Evolutionary conservation across 2,888 invertebrate species (phyloP).

Genomic region (Polyploca ridens): DNA sequence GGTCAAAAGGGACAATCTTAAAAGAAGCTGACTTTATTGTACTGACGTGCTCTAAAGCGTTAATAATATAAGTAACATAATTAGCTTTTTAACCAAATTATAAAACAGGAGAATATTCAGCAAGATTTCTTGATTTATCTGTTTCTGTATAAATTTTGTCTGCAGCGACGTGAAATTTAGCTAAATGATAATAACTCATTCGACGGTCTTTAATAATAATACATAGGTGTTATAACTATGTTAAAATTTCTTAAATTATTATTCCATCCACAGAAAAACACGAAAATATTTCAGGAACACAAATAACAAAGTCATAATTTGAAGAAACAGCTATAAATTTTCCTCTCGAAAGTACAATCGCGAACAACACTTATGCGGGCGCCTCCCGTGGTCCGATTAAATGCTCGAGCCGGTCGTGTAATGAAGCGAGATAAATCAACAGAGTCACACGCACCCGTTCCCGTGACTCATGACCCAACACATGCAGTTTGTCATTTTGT

Average conservation of each 20-base stretch:
- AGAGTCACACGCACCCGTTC: slow-evolving; percentile 66
- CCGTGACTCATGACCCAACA: slow-evolving; percentile 56
- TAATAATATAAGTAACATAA: not conserved
- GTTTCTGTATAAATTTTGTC: too few relatives aligned
- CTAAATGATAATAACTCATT: too few relatives aligned
- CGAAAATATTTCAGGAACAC: not conserved
- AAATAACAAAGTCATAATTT: slow-evolving; percentile 12
- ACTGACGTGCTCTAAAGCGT: slow-evolving; percentile 33
- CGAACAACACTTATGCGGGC: slow-evolving; percentile 53
- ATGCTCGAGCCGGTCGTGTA: slow-evolving; percentile 66
- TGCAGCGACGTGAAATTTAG: too few relatives aligned
- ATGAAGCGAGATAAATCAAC: slow-evolving; percentile 78
- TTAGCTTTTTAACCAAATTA: not conserved
- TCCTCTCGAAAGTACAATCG: slow-evolving; percentile 46
- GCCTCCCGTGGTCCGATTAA: slow-evolving; percentile 63
- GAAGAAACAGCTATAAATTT: slow-evolving; percentile 21
- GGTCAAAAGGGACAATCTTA: slow-evolving; percentile 61
- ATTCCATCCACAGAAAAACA: too few relatives aligned
- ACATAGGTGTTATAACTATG: too few relatives aligned
- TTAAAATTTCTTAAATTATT: too few relatives aligned
- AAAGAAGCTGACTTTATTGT: slow-evolving; percentile 42
- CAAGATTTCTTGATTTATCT: too few relatives aligned
- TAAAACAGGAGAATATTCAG: too few relatives aligned
- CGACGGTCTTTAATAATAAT: too few relatives aligned
- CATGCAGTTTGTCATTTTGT: slow-evolving; percentile 36